Evolutionary conservation across 1,140 invertebrate genomes (phyloP), one percentile per base, ranked within the genome.

Genomic region (Chionoecetes opilio): DNA sequence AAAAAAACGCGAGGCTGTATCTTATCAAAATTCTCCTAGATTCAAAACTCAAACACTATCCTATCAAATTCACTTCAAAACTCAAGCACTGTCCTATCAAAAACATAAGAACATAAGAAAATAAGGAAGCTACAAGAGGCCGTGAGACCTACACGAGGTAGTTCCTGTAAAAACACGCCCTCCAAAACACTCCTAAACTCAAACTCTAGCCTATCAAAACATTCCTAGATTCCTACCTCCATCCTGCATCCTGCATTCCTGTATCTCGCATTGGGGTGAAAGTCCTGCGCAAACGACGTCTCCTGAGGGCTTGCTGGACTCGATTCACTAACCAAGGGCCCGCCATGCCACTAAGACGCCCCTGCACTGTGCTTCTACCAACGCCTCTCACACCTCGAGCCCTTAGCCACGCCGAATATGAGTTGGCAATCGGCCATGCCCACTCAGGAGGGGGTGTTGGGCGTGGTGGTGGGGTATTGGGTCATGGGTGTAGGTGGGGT

Each of bases 191-290:
- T n/a, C n/a, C n/a, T n/a, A n/a, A n/a, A n/a, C n/a, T n/a, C n/a
- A n/a, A n/a, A n/a, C 21, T 75, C 9, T 21, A 63, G 3, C 46
- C 46, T 53, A n/a, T n/a, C n/a, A n/a, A 14, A 53, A 53, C 46
- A 53, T 17, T 53, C 46, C 8, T 53, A 1, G n/a, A n/a, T 9
- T 53, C 38, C 38, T 41, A 3, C 46, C 9, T 14, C 46, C 2
- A 53, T 53, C 46, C 63, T 75, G 26, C 21, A 8, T 75, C 63
- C 63, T 75, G 63, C 63, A 75, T n/a, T 26, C 63, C n/a, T 26
- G 63, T 17, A 26, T 75, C 35, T 29, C 34, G 31, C 89, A 91
- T 91, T 3, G 89, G 89, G 14, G 46, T 91, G 53, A 91, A 91
- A 53, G 26, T 63, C 46, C 35, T 91, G 21, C 89, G 89, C 35